Evolutionary conservation across 2,797 vertebrate genomes (phyloP), one percentile per base, ranked within the genome.

Genomic region (Tadarida brasiliensis): DNA sequence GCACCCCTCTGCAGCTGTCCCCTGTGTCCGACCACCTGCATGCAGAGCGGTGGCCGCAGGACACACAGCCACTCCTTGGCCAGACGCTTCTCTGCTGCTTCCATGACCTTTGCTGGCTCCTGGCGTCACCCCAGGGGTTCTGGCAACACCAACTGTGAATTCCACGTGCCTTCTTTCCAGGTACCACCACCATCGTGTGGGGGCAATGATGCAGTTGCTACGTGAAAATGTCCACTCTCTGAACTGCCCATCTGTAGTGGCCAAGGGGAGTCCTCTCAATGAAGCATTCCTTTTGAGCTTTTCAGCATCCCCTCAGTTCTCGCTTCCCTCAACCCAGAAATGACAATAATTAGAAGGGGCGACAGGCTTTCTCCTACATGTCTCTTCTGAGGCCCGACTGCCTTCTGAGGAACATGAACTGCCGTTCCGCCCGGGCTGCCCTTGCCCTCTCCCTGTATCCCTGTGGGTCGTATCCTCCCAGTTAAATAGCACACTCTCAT

Each of bases 141-240:
- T 22, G 15, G 39, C 63, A 44, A 73, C 24, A n/a, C 16, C n/a
- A 39, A 9, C n/a, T 83, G 26, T 30, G n/a, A 80, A 61, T 74
- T 59, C 11, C 63, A 70, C 19, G 3, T 20, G 54, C 28, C 26
- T 49, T 61, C 28, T 92, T 74, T 35, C 33, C 17, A 49, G 74
- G 22, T 7, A 20, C 33, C 24, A 15, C 26, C n/a, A 30, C 15
- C 0, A 33, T 17, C 33, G 15, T 2, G 2, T 0, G 0, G 33
- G 20, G 33, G 14, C 19, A 15, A 49, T 9, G 3, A 61, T n/a
- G 20, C 5, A 15, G 30, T 24, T 51, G 24, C n/a, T 80, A 74
- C 73, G 28, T 83, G 49, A 7, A 61, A 49, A 71, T 35, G 24
- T 17, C 20, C 76, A 9, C 9, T 9, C 16, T 78, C 67, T 11